phyloP scores from a whole-genome alignment of 23 tunicate genomes.

The Trididemnum nubilum region DNA sequence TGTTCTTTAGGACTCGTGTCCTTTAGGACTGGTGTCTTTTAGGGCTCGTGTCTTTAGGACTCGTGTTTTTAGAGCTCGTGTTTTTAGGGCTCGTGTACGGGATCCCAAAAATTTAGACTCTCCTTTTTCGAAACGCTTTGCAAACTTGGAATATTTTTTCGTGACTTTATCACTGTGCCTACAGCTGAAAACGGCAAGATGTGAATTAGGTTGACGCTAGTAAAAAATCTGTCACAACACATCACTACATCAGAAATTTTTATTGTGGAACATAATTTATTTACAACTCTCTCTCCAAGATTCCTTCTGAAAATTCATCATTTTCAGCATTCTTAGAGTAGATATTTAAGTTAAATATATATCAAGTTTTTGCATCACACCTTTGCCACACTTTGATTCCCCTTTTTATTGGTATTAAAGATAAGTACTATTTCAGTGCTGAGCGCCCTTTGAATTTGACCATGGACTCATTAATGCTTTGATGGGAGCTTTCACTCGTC shows the following conservation, averaged over 20 bases:
- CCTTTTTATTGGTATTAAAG: constrained; percentile 24
- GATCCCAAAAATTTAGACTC: constrained; percentile 31
- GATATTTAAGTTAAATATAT: constrained; percentile 18
- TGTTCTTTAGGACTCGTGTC: no score
- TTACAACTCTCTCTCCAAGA: constrained; percentile 30
- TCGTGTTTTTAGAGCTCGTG: no score
- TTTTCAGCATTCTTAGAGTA: constrained; percentile 12
- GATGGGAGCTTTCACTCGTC: constrained; percentile 25
- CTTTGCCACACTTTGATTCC: constrained; percentile 33
- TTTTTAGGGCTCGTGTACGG: no score
- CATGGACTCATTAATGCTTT: constrained; percentile 29
- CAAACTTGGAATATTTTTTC: constrained; percentile 20
- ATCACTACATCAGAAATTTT: constrained; percentile 28
- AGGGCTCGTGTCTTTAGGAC: no score
- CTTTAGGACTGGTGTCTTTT: no score
- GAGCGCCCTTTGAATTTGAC: constrained; percentile 35
- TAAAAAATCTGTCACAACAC: constrained; percentile 26
- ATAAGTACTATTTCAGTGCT: constrained; percentile 16
- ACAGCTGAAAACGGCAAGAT: constrained; percentile 32
- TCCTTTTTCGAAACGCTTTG: constrained; percentile 21
- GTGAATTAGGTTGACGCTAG: constrained; percentile 19
- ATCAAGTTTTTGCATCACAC: constrained; percentile 28
- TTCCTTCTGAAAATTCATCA: constrained; percentile 16
- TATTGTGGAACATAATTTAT: constrained; percentile 18
- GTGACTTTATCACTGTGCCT: constrained; percentile 9